Base-by-base conservation (phyloP, 2,113 vertebrate genomes). In the Nothocercus nigrocapillus region DNA sequence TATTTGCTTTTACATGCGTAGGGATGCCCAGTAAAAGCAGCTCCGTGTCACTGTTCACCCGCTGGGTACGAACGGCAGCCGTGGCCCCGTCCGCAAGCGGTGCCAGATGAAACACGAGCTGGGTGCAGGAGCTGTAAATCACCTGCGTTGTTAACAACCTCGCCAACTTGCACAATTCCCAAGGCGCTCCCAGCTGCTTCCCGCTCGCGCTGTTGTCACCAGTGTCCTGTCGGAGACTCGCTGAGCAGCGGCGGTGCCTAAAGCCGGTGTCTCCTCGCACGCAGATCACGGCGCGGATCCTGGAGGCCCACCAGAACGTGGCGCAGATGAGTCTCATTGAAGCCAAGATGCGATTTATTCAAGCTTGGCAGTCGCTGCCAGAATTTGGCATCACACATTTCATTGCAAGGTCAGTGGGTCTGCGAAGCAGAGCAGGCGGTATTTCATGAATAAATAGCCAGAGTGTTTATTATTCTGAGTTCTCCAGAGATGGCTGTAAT, bases 301-400 rank as follows among this genome's bases (percentile, higher is more conserved):
- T 99, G 88, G 99, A 99, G 94, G 99, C 99, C 94, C 99, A 99
- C 96, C 99, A 99, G 97, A 99, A 99, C 32, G 99, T 99, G 49
- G 99, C 99, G 51, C 99, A 99, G 97, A 99, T 99, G 99, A 99
- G 99, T 95, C 98, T 99, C 36, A 99, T 99, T 53, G 99, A 99
- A 97, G 99, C 99, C 82, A 99, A 99, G 98, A 99, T 99, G 99
- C 97, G 99, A 51, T 99, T 99, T 75, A 99, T 99, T 51, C 99
- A 99, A 94, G 99, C 99, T 2, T 99, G 99, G 99, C 99, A 99
- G 97, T 99, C 99, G 2, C 97, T 99, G 86, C 99, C 99, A 0
- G 99, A 99, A 95, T 99, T 99, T 11, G 99, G 99, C 96, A 99
- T 99, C 97, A 99, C 99, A n/a, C 99, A 99, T 91, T 99, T 99